phyloP scores from a whole-genome alignment of 2,113 vertebrate genomes.

The Aspiorhynchus laticeps region DNA sequence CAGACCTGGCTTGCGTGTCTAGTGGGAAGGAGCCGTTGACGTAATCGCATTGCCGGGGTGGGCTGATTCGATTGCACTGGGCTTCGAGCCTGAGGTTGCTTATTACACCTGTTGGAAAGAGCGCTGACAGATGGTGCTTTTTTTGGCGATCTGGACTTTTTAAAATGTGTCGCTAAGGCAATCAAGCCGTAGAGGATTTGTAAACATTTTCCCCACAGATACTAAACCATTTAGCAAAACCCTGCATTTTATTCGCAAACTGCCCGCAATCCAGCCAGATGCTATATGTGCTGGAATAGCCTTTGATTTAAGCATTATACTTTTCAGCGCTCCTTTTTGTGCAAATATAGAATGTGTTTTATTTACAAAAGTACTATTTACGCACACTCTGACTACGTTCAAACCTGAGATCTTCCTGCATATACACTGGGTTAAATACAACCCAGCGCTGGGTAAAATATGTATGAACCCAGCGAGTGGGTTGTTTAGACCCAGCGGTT shows the following conservation, averaged over 20 bases:
- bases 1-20: constrained; percentile 60
- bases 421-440: too few relatives aligned
- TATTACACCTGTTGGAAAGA: constrained; percentile 51
- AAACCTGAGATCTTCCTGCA: not conserved
- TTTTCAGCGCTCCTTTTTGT: not conserved
- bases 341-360: not conserved
- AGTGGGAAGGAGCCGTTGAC: constrained; percentile 48
- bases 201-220: constrained; percentile 22
- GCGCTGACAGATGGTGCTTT: constrained; percentile 46
- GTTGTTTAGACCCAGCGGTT: too few relatives aligned
- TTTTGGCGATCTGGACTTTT: constrained; percentile 35
- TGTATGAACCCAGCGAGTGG: too few relatives aligned
- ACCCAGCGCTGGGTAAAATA: too few relatives aligned
- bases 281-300: not conserved
- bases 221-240: constrained; percentile 18
- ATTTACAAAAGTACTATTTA: too few relatives aligned
- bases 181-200: constrained; percentile 31
- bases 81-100: constrained; percentile 43
- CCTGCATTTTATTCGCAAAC: not conserved
- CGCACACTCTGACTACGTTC: not conserved
- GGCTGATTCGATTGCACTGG: constrained; percentile 31
- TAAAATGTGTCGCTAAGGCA: constrained; percentile 41
- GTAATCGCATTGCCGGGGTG: not conserved
- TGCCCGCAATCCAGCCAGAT: not conserved
- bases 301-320: not conserved